Evolutionary conservation across 2,113 vertebrate species (phyloP).

Genomic region (Gymnorhina tibicen): DNA sequence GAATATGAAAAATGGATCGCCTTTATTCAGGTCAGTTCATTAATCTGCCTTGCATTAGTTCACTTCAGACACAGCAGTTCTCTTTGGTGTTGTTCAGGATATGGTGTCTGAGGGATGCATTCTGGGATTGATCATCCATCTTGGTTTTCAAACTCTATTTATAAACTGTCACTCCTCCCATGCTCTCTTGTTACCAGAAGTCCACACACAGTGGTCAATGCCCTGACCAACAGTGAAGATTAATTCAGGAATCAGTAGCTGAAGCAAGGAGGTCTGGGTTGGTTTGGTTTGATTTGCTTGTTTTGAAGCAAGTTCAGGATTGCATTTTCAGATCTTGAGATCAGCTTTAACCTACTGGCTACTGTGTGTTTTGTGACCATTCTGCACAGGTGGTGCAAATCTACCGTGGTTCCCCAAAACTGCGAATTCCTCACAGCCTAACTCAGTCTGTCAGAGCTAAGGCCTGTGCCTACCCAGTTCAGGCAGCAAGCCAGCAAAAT

Average conservation of each 20-base stretch:
- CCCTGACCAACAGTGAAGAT: not conserved
- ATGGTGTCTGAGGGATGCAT: not conserved
- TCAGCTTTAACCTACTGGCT: not conserved
- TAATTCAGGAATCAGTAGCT: not conserved
- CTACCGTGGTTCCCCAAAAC: accelerated
- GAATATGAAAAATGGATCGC: constrained; percentile 35
- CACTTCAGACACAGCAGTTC: not conserved
- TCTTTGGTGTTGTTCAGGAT: not conserved
- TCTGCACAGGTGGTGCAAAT: not conserved
- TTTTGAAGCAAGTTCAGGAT: not conserved
- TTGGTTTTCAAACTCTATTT: not conserved
- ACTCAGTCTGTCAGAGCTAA: not conserved
- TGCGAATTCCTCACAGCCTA: accelerated
- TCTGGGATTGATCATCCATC: not conserved
- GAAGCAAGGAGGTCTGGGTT: not conserved
- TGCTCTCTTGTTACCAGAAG: not conserved
- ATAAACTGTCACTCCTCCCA: not conserved
- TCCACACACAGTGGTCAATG: not conserved
- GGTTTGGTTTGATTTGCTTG: not conserved
- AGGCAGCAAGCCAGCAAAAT: not conserved
- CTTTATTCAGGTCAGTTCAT: constrained; percentile 21
- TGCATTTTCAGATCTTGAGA: not conserved
- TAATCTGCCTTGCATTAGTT: not conserved
- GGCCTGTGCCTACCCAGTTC: not conserved
- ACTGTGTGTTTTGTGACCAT: not conserved